These are phyloP conservation scores for Sarcophaga peregrina DNA, from an alignment of 1,140 invertebrate genomes.

Conservation along the genomic window DNA sequence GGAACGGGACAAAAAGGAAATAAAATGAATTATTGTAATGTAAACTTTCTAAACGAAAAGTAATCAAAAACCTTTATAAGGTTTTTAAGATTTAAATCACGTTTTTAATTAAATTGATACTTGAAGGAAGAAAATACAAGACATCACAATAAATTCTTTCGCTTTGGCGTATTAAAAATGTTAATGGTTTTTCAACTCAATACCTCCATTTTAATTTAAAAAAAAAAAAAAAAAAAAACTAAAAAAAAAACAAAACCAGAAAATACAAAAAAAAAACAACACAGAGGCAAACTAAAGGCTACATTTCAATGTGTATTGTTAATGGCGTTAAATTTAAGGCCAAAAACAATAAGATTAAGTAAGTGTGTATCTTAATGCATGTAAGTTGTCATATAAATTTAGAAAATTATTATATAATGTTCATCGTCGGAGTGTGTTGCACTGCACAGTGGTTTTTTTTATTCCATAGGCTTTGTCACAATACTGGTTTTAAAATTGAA, in stretches of 20 bases:
- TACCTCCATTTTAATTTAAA: not conserved
- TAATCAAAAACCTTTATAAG: not conserved
- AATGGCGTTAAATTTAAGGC: not conserved
- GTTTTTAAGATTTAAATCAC: constrained; percentile 7
- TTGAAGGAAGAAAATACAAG: not conserved
- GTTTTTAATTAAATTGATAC: constrained; percentile 16
- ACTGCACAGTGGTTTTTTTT: too few species aligned
- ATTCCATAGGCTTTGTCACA: not conserved
- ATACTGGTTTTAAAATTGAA: not conserved
- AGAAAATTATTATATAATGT: constrained; percentile 16
- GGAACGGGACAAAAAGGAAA: not conserved
- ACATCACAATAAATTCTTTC: not conserved
- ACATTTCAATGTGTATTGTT: not conserved
- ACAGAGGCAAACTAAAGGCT: too few species aligned
- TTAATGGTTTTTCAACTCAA: too few species aligned
- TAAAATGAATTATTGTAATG: not conserved
- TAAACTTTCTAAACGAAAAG: constrained; percentile 7
- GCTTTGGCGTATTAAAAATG: not conserved
- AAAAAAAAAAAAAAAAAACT: too few species aligned
- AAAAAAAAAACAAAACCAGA: too few species aligned
- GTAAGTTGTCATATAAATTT: constrained; percentile 15
- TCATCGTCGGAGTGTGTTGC: not conserved
- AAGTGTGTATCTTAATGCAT: constrained; percentile 15
- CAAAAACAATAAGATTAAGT: constrained; percentile 2
- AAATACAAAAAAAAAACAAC: too few species aligned